A percentile compares a stretch with the other conserved stretches of the same genome.
Evolutionary conservation across 2,888 invertebrate genomes (phyloP).

Genomic region (Spisula subtruncata): DNA sequence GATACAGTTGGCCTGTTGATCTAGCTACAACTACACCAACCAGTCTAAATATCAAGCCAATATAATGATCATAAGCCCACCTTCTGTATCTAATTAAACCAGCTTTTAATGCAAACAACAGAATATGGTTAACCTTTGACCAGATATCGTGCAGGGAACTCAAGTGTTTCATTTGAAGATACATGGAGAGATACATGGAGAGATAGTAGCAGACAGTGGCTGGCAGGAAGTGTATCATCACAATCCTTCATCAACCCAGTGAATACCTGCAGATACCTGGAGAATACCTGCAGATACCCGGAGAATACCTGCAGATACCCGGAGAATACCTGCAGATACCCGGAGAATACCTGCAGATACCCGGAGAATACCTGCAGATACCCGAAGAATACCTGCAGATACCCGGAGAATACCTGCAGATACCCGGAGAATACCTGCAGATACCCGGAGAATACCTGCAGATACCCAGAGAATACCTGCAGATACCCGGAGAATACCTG

Average conservation of each 20-base stretch:
- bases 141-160: constrained; percentile 31
- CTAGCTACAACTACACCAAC: background rate
- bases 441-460: too few species aligned
- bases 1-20: background rate
- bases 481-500: too few species aligned
- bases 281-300: background rate
- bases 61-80: background rate
- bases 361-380: too few species aligned
- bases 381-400: too few species aligned
- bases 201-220: constrained; percentile 23
- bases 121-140: constrained; percentile 39
- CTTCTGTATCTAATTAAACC: background rate
- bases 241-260: constrained; percentile 33
- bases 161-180: constrained; percentile 42
- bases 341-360: too few species aligned
- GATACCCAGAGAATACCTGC: too few species aligned
- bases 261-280: constrained; percentile 17
- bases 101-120: constrained; percentile 12
- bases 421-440: too few species aligned
- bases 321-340: too few species aligned
- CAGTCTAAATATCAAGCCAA: background rate
- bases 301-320: too few species aligned
- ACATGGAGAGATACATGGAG: constrained; percentile 2
- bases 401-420: too few species aligned
- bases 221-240: constrained; percentile 24